Evolutionary conservation across 1,140 invertebrate genomes (phyloP), one percentile per base, ranked within the genome.

Genomic region (Lineus longissimus): DNA sequence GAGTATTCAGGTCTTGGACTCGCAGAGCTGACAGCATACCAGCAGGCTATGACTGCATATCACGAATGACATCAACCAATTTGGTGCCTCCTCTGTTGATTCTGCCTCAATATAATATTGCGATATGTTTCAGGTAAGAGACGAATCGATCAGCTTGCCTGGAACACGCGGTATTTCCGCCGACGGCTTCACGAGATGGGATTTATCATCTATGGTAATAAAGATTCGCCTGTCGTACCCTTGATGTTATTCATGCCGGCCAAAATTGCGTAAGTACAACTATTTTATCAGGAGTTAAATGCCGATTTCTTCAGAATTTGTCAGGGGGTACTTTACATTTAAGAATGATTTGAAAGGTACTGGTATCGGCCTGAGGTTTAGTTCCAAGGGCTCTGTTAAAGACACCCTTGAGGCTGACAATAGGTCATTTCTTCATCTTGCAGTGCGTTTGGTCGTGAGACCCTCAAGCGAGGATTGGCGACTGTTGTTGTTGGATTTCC

Each of bases 401-500:
- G n/a, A n/a, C n/a, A n/a, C n/a, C n/a, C n/a, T n/a, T n/a, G n/a
- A n/a, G n/a, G n/a, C n/a, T n/a, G n/a, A n/a, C n/a, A 36, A 36
- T 36, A 36, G 4, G 4, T 36, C 33, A 36, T 36, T 43, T 11
- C 25, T 51, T 63, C 60, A 63, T 56, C 67, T 77, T 82, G 61
- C 74, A 93, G 91, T 19, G 87, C 87, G 61, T 92, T 95, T 73
- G 91, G 96, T 61, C 87, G 95, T 72, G 88, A 88, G 64, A 85
- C 97, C 73, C 88, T 90, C 58, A 87, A 87, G 64, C 83, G 88
- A 62, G 90, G 92, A 56, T 89, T 99, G 61, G 96, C 95, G 23
- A 89, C 89, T 13, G 96, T 98, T 2, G 95, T 96, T 62, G 97
- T 98, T 62, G 95, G 95, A 61, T 99, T 97, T 84, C 97, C 97